Base-by-base conservation (phyloP, 1,140 invertebrate species). In the Homarus americanus region DNA sequence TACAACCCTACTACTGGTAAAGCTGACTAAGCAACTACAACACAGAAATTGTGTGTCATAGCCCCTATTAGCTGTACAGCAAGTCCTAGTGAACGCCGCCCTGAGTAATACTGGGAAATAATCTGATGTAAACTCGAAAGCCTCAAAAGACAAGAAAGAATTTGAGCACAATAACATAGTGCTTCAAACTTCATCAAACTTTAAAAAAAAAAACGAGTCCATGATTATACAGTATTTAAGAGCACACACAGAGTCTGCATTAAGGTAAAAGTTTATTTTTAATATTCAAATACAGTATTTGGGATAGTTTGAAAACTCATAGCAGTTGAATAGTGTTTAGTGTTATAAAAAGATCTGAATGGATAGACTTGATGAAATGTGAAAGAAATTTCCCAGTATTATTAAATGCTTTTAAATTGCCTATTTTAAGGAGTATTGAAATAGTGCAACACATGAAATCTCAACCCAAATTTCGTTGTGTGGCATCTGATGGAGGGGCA, bases 401-500 rank as follows among this genome's bases (percentile, higher is more conserved):
- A 69, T 69, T 69, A 69, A 69, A 9, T 69, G n/a, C 63, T 69
- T 69, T 69, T 69, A 32, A 32, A 28, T 32, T 69, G 10, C 7
- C 63, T 32, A 28, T 69, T 15, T n/a, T 7, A 15, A 49, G 58
- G 5, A 69, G 63, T 69, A 28, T 69, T 69, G n/a, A 10, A 12
- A 69, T 69, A 32, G 63, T 69, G 63, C 63, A 69, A 69, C n/a
- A 69, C 63, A 17, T 76, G 75, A 49, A 79, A 79, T 49, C 76
- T 44, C 15, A n/a, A 32, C 36, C 40, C 12, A 79, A 49, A 49
- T 79, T 79, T 79, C 75, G 75, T 79, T 79, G 76, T 49, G n/a
- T n/a, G 76, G 36, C 72, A 75, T 28, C 17, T 49, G 49, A 20
- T 79, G 40, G 76, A 79, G 76, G 76, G 76, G 76, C 76, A 69